Evolutionary conservation across 2,797 vertebrate species (phyloP).

Genomic region (Ctenosaura bakeri): DNA sequence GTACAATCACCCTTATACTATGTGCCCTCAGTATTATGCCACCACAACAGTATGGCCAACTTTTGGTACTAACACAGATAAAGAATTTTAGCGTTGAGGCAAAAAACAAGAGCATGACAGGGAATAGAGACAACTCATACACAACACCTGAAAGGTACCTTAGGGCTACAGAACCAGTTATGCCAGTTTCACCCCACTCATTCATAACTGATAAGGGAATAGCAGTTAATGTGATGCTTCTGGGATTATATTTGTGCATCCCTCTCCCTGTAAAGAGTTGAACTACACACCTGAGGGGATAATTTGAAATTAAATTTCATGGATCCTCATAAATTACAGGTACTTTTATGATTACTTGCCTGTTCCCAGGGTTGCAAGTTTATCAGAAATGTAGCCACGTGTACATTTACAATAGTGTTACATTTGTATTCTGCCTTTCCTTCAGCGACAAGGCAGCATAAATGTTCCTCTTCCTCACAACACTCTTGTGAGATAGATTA

Average conservation of each 20-base stretch:
- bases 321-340: background rate
- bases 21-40: background rate
- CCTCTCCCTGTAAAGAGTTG: background rate
- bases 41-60: background rate
- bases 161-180: background rate
- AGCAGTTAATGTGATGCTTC: background rate
- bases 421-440: too few species aligned
- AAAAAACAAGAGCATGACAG: too few species aligned
- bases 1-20: background rate
- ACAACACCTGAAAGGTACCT: background rate
- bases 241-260: background rate
- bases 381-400: background rate
- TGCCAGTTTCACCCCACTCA: background rate
- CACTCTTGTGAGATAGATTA: background rate
- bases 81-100: too few species aligned
- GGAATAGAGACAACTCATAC: background rate
- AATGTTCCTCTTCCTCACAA: background rate
- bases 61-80: background rate
- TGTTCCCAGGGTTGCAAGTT: background rate
- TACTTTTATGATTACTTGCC: background rate
- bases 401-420: background rate
- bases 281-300: background rate
- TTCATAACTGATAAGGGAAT: background rate
- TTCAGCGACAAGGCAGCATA: too few species aligned
- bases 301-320: background rate